A percentile compares a stretch with the other conserved stretches of the same genome.
Conservation (phyloP, 1,140 invertebrate genomes). For the Cepaea nemoralis region DNA sequence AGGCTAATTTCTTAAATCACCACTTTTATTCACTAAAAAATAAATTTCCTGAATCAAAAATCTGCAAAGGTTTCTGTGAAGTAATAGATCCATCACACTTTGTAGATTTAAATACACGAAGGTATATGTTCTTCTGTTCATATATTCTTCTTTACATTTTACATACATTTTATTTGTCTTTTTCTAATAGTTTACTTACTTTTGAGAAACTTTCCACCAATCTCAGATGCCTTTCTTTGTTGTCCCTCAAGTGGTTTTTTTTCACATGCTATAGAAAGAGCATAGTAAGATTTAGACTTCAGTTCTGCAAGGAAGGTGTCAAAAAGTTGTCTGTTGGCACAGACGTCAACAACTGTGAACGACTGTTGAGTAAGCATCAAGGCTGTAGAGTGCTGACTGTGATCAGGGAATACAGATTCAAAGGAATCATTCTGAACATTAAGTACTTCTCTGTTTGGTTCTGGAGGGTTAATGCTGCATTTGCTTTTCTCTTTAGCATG, state of each 20-base stretch:
- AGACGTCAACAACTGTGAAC: constrained; percentile 72
- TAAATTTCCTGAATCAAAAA: no score
- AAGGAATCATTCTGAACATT: background rate
- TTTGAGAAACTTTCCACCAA: constrained; percentile 35
- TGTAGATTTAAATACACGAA: no score
- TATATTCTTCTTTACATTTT: no score
- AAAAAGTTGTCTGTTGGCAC: constrained; percentile 66
- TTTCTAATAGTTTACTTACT: constrained; percentile 37
- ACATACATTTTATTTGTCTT: no score
- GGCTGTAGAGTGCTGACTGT: background rate
- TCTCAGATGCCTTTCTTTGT: background rate
- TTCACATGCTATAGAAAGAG: constrained; percentile 70
- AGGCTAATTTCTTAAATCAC: no score
- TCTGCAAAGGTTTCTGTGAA: no score
- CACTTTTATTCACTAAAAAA: no score
- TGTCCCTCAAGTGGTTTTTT: constrained; percentile 38
- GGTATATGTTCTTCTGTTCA: no score
- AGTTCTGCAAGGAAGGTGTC: constrained; percentile 70
- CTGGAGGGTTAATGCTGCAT: background rate
- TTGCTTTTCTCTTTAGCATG: background rate
- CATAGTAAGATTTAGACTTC: constrained; percentile 60
- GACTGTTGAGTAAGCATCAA: constrained; percentile 55
- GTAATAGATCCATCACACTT: no score
- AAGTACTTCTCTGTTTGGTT: background rate
- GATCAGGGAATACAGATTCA: background rate